Percentiles rank a stretch among this genome's conserved stretches.
phyloP scores from a whole-genome alignment of 2,113 vertebrate genomes.

The Hemiscyllium ocellatum region DNA sequence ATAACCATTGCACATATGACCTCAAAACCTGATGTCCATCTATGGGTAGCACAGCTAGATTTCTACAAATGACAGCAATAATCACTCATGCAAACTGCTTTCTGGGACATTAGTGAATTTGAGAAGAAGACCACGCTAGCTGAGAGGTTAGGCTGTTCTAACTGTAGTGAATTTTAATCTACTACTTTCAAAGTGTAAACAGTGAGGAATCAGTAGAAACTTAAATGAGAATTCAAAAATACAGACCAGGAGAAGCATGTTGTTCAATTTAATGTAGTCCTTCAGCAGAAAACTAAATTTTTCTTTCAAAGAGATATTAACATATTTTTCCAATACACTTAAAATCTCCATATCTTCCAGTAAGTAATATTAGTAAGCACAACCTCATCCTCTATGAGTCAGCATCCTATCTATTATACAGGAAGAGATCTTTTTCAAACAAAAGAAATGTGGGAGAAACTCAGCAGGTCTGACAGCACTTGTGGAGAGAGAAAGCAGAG shows the following conservation, averaged over 20 bases:
- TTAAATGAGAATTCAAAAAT: neutral
- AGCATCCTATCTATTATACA: neutral
- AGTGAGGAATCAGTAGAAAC: slow-evolving; percentile 11
- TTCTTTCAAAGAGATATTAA: neutral
- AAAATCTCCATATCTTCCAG: neutral
- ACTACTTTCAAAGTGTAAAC: neutral
- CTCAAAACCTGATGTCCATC: neutral
- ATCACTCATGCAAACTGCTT: neutral
- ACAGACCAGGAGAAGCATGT: neutral
- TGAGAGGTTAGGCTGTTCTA: neutral
- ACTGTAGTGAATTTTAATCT: neutral
- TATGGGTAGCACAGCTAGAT: neutral
- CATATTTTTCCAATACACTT: neutral
- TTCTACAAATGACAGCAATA: neutral
- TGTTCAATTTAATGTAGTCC: neutral
- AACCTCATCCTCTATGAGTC: neutral
- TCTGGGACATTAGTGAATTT: neutral
- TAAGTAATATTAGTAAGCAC: neutral
- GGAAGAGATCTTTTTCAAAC: too few species aligned
- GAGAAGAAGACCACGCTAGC: neutral
- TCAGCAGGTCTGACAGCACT: too few species aligned
- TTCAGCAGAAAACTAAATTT: neutral
- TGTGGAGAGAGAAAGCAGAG: too few species aligned
- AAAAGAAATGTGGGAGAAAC: too few species aligned
- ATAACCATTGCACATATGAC: neutral